Base-by-base conservation (phyloP, 2,888 invertebrate species). In the Pycnomerus fuliginosus region DNA sequence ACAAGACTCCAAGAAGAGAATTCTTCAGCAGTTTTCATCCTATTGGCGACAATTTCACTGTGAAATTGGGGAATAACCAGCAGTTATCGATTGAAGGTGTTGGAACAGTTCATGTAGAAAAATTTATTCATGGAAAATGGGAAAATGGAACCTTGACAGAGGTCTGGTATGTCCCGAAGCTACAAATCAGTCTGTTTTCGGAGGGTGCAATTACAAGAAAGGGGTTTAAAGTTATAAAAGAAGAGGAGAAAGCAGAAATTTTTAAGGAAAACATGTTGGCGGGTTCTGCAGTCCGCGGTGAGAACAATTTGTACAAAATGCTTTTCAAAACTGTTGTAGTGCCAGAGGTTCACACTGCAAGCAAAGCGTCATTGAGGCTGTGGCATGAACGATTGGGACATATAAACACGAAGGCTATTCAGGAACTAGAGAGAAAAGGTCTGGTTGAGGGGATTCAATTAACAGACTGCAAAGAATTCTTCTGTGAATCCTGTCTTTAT, bases 161-260 rank as follows among this genome's bases (percentile, higher is more conserved):
- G 44, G 48, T 55, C 23, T 22, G 58, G 38, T 62, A 60, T 53
- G 58, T 68, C 2, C 64, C 61, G 4, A 36, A 44, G 0, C 44
- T 68, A 3, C 15, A 45, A 7, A 55, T 56, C 43, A 65, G 67
- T 35, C 34, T 67, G 7, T 64, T 67, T 35, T 68, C 63, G 0
- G 62, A 64, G 42, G 64, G 62, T 0, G 54, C 32, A 1, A 38
- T 48, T 1, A 58, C 51, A 3, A 39, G 52, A n/a, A 55, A 56
- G 44, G 54, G 55, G 27, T 8, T 8, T 4, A 4, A 8, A 10
- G 10, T 27, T 5, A 10, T 27, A 4, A 27, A 27, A 10, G 10
- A 27, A 5, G 11, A 27, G 4, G 27, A 27, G 4, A 10, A 8
- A 10, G 27, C 27, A 10, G 4, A 8, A 5, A 27, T 27, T 5